Percentiles rank a stretch among this genome's conserved stretches.
Conservation (phyloP, 2,888 invertebrate species). For the Aspidapion aeneum region DNA sequence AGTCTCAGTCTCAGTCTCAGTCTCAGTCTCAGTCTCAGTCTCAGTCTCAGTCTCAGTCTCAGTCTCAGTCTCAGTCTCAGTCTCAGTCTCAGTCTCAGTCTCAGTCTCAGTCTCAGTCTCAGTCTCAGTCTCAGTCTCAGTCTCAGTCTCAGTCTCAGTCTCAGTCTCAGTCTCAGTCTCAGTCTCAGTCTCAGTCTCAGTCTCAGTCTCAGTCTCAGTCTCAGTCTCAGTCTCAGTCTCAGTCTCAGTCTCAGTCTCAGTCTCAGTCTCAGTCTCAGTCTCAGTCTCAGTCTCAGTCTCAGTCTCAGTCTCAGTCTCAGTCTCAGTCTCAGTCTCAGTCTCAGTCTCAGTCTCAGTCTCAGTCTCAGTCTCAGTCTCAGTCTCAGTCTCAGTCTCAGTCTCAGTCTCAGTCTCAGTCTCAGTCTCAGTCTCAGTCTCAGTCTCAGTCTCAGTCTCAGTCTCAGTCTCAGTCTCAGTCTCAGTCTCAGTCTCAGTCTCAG, state of each 20-base stretch:
- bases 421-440: neutral
- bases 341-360: neutral
- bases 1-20: neutral
- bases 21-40: neutral
- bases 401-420: neutral
- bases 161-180: neutral
- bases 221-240: neutral
- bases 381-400: neutral
- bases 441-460: neutral
- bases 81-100: neutral
- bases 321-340: neutral
- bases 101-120: neutral
- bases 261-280: neutral
- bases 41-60: neutral
- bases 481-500: neutral
- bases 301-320: neutral
- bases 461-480: neutral
- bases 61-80: neutral
- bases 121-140: neutral
- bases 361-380: neutral
- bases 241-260: neutral
- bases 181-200: neutral
- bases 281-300: neutral
- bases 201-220: neutral
- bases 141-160: neutral